Evolutionary conservation across 2,888 invertebrate species (phyloP), one percentile per base, ranked within the genome.

Genomic region (Andrena bicolor): DNA sequence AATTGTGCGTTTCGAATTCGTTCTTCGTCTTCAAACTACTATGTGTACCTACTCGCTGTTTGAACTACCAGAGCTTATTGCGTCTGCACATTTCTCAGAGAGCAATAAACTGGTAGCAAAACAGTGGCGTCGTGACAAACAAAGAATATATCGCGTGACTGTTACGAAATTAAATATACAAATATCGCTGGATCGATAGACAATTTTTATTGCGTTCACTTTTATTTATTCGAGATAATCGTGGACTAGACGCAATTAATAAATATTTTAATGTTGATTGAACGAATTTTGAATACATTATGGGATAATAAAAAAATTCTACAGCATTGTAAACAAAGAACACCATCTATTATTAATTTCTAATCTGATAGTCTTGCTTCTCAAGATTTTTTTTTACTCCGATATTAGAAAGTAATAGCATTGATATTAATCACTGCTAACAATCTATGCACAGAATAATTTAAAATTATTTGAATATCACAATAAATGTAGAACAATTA

Each of bases 51-150:
- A 41, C 16, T 41, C 41, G 5, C 41, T 41, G 41, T 16, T 41
- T 41, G 16, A 5, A 16, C 41, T 41, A 16, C 16, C 41, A 20
- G 7, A 51, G 28, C 28, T 8, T 35, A 69, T 69, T 16, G 23
- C 23, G 16, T 16, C 28, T 48, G 26, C 30, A 8, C 4, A 56
- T 48, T 23, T 13, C n/a, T 28, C n/a, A 48, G 20, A 35, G 23
- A 30, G 20, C 58, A 41, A 41, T 58, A 30, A 69, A 51, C 60
- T 13, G 0, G 26, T 35, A 58, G 20, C n/a, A 8, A 63, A 63
- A 10, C 41, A 69, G 7, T n/a, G 53, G 10, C n/a, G n/a, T 41
- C 41, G 16, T 41, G n/a, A 49, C 66, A 60, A 68, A 74, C 48
- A 60, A 60, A 60, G 49, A 16, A 10, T 16, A 23, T 68, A 35